Percentiles rank a stretch among this genome's conserved stretches.
Evolutionary conservation across 2,113 vertebrate species (phyloP).

Genomic region (Serinus canaria): DNA sequence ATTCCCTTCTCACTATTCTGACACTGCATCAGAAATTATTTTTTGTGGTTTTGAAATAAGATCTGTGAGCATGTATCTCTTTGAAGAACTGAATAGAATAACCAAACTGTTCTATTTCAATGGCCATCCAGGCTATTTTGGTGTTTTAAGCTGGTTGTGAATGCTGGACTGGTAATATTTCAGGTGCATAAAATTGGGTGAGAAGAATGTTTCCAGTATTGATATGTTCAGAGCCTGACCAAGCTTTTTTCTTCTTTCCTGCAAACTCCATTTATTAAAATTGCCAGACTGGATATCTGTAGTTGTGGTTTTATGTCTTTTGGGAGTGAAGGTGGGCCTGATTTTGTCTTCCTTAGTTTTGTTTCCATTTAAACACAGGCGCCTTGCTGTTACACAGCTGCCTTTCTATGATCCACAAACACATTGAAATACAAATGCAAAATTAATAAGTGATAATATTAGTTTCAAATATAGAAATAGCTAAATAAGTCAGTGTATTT

Average conservation of each 20-base stretch:
- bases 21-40: not conserved
- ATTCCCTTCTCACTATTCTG: not conserved
- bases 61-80: not conserved
- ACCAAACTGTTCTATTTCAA: not conserved
- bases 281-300: not conserved
- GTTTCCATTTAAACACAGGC: not conserved
- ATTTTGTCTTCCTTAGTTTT: not conserved
- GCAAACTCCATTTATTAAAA: not conserved
- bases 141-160: not conserved
- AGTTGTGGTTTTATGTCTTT: not conserved
- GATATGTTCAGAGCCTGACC: not conserved
- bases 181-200: not conserved
- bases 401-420: not conserved
- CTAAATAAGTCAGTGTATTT: not conserved
- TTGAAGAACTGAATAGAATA: not conserved
- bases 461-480: not conserved
- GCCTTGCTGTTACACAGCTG: not conserved
- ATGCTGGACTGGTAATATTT: not conserved
- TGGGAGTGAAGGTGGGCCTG: not conserved
- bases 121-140: not conserved
- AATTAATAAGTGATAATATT: not conserved
- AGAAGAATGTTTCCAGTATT: not conserved
- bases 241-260: not conserved
- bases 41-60: not conserved
- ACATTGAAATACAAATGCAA: not conserved